Base-by-base conservation (phyloP, 2,888 invertebrate species). In the Caenorhabditis imperialis region DNA sequence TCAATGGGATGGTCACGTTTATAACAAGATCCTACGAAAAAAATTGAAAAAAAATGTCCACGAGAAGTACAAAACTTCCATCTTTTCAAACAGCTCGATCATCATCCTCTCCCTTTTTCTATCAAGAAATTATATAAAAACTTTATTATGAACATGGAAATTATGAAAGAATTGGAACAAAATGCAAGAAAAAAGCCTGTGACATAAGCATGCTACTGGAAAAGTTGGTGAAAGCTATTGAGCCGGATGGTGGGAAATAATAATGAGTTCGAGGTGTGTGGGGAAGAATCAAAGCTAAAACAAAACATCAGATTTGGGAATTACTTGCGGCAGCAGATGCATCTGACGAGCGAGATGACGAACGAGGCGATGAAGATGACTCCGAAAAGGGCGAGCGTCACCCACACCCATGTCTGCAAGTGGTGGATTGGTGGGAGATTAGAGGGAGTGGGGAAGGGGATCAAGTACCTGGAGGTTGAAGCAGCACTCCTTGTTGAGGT, bases 401-500 rank as follows among this genome's bases (percentile, higher is more conserved):
- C 78, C 75, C 84, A 79, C 14, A 84, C 83, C 86, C 85, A 86
- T 16, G 77, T 77, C 81, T 81, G 78, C 25, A 79, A 75, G 33
- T 6, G 8, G 20, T 10, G n/a, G 22, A 22, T 6, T 45, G 16
- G n/a, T n/a, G n/a, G n/a, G n/a, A n/a, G n/a, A n/a, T n/a, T n/a
- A n/a, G n/a, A n/a, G n/a, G n/a, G n/a, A n/a, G n/a, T n/a, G n/a
- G n/a, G n/a, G n/a, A n/a, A n/a, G n/a, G n/a, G n/a, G n/a, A n/a
- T n/a, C n/a, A n/a, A n/a, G n/a, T 7, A 30, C 83, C 78, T 84
- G 84, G 18, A 85, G 78, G 47, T 83, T 81, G 77, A 85, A 83
- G 73, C 85, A 85, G 72, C 85, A 84, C 42, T 84, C 85, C 67
- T 80, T 82, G 61, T 81, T 80, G 37, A 84, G 63, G n/a, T 81